A percentile compares a stretch with the other conserved stretches of the same genome.
Conservation (phyloP, 2,888 invertebrate genomes). For the Mesoligia furuncula region DNA sequence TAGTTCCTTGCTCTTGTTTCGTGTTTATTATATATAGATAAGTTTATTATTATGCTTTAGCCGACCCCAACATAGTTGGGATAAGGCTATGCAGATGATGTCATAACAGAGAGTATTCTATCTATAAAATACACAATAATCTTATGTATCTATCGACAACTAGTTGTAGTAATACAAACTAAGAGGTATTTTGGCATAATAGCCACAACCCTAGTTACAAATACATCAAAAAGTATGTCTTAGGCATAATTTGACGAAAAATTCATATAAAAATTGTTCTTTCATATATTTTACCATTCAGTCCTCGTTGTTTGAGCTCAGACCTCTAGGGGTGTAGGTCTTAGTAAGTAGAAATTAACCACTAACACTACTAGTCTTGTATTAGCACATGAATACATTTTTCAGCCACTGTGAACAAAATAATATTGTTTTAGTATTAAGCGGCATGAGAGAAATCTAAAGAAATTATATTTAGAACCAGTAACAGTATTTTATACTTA, state of each 20-base stretch:
- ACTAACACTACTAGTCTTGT: constrained; percentile 26
- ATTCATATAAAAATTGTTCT: neutral
- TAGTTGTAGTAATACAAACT: constrained; percentile 35
- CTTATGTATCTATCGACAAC: constrained; percentile 7
- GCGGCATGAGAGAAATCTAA: neutral
- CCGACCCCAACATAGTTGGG: neutral
- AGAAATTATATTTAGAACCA: neutral
- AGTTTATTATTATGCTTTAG: neutral
- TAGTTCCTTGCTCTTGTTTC: neutral
- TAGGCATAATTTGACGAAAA: constrained; percentile 4
- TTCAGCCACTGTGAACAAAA: constrained; percentile 93
- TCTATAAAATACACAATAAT: neutral
- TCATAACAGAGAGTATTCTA: neutral
- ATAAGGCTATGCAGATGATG: too few species aligned
- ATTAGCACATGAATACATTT: constrained; percentile 92
- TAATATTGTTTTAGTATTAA: constrained; percentile 20
- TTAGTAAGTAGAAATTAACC: constrained; percentile 2
- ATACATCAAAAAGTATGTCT: constrained; percentile 30
- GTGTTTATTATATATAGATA: neutral
- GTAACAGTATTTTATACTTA: neutral
- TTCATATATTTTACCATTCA: neutral
- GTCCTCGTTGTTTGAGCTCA: constrained; percentile 9
- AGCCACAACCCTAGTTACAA: constrained; percentile 32
- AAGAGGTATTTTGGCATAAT: constrained; percentile 44
- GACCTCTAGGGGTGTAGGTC: neutral